phyloP scores from a whole-genome alignment of 2,888 invertebrate genomes.

The Elysia crispata region DNA sequence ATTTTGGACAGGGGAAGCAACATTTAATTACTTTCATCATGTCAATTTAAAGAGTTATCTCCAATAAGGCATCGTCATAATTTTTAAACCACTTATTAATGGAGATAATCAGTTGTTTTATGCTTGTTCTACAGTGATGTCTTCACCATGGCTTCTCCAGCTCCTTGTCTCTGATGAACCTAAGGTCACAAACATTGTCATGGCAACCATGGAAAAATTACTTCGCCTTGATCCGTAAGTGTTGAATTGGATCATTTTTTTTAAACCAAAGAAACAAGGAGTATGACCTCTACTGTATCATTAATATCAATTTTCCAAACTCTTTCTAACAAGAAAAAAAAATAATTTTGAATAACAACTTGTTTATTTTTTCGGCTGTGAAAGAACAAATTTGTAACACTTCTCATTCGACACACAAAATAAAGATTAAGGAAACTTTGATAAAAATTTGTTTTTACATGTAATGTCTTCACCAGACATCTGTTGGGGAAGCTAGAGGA shows the following conservation, averaged over 20 bases:
- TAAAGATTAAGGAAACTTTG: not conserved
- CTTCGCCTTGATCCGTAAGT: conserved; percentile 66
- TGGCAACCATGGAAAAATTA: conserved; percentile 65
- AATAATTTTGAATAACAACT: not conserved
- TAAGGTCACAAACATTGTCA: conserved; percentile 62
- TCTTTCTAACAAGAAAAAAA: not conserved
- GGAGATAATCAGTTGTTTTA: not conserved
- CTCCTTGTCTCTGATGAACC: conserved; percentile 75
- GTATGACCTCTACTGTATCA: not conserved
- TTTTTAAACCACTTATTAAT: too few relatives aligned
- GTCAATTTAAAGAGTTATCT: too few relatives aligned
- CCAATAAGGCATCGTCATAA: too few relatives aligned
- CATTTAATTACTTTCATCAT: too few relatives aligned
- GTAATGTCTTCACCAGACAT: conserved; percentile 59
- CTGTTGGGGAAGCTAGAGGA: conserved; percentile 65
- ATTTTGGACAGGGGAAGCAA: too few relatives aligned
- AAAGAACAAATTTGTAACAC: not conserved
- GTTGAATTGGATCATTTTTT: not conserved
- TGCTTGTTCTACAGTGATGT: conserved; percentile 65
- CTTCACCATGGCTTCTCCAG: conserved; percentile 75
- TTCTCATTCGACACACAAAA: not conserved
- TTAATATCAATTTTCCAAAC: too few relatives aligned
- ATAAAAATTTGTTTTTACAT: conserved; percentile 24
- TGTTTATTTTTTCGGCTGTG: not conserved
- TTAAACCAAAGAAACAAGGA: too few relatives aligned